Base-by-base conservation (phyloP, 1,140 invertebrate genomes). In the Zaprionus capensis region DNA sequence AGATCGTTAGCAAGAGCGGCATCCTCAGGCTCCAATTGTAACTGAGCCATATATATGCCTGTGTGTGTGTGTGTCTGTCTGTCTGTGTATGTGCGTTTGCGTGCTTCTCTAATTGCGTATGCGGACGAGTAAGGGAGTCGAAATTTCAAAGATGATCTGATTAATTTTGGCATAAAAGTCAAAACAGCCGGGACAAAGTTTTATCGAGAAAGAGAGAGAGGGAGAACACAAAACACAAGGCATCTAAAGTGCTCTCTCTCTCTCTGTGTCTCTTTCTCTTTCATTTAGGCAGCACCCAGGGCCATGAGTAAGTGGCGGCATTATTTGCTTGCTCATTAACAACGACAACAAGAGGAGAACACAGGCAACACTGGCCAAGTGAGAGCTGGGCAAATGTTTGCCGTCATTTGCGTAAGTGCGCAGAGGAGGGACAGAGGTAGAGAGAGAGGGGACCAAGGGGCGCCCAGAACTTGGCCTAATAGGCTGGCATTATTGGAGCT, bases 241-340 rank as follows among this genome's bases (percentile, higher is more conserved):
- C 57, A 11, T 36, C 34, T 22, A 22, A 59, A 49, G 20, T 22
- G 24, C 26, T 44, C 76, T 64, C 15, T 9, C 15, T 17, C 31
- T 1, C 38, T 28, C 36, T 59, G 4, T 5, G 15, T 15, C 12
- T 5, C 15, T 24, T 22, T 2, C 38, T 28, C 34, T 59, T 7
- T 6, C 31, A 34, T 34, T 34, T 34, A 34, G 31, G 31, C 9
- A 34, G 31, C 31, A 34, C 31, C 31, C 15, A 51, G 46, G 4
- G 53, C 15, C 14, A 56, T 62, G 53, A 28, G 49, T 44, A 56
- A 51, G 46, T 51, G 46, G 59, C 59, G 59, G 22, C 36, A 15
- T 70, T 75, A 64, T 81, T 74, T 81, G 79, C 64, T 69, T 61
- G 62, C 80, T 82, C 80, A 82, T 82, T 82, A 82, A 61, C 64